phyloP scores from a whole-genome alignment of 1,140 invertebrate species.

The Aplysia californica region DNA sequence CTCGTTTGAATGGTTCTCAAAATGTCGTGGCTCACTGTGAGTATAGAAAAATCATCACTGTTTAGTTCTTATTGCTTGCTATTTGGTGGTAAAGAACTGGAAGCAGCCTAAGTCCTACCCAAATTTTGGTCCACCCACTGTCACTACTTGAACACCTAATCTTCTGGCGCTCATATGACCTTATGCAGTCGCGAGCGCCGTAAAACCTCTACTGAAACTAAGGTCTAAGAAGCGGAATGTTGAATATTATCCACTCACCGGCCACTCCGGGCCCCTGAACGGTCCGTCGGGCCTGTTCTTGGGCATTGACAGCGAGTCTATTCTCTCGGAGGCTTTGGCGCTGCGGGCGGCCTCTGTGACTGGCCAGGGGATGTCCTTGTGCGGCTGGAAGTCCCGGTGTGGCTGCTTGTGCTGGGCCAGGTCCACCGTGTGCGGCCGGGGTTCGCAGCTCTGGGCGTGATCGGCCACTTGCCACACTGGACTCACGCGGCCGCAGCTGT shows the following conservation, averaged over 20 bases:
- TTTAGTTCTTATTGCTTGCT: too few species aligned
- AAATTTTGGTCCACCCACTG: too few species aligned
- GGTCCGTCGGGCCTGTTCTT: constrained; percentile 51
- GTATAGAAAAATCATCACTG: too few species aligned
- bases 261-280: constrained; percentile 55
- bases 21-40: too few species aligned
- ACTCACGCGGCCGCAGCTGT: constrained; percentile 57
- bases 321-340: constrained; percentile 38
- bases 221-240: background rate
- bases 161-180: too few species aligned
- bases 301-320: constrained; percentile 46
- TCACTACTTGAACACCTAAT: too few species aligned
- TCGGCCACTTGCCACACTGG: constrained; percentile 46
- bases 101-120: too few species aligned
- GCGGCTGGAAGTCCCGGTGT: constrained; percentile 46
- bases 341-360: constrained; percentile 41
- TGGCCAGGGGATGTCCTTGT: constrained; percentile 43
- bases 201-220: too few species aligned
- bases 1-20: too few species aligned
- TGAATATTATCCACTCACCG: constrained; percentile 38
- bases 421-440: constrained; percentile 37
- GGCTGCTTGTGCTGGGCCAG: constrained; percentile 44
- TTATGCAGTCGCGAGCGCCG: too few species aligned
- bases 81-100: too few species aligned
- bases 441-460: constrained; percentile 31